Conservation (phyloP, 1,140 invertebrate genomes). For the Sycophaga agraensis region DNA sequence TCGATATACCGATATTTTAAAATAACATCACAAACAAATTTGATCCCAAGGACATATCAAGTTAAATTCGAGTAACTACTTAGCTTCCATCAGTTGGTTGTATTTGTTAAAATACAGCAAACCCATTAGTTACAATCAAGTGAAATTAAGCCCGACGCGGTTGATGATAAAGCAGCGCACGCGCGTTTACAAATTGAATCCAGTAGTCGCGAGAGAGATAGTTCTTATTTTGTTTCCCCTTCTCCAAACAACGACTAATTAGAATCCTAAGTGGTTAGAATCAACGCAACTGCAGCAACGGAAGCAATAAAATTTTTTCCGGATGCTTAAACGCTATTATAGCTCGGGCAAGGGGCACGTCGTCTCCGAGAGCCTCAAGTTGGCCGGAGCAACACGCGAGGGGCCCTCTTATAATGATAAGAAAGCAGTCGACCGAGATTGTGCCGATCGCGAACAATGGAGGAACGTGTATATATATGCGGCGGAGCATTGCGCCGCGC, state of each 20-base stretch:
- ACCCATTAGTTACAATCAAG: neutral
- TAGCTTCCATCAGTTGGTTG: too few species aligned
- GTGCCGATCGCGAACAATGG: neutral
- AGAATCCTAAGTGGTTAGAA: neutral
- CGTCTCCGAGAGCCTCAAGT: neutral
- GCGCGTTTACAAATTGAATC: neutral
- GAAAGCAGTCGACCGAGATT: neutral
- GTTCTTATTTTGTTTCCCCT: too few species aligned
- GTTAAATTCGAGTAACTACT: too few species aligned
- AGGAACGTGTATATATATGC: neutral
- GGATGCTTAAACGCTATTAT: too few species aligned
- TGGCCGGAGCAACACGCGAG: neutral
- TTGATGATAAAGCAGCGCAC: too few species aligned
- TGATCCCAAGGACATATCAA: too few species aligned
- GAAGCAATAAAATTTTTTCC: conserved; percentile 16
- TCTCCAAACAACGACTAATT: conserved; percentile 14
- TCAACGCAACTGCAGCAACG: neutral
- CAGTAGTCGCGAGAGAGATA: neutral
- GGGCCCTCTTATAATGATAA: conserved; percentile 5
- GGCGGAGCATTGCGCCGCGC: too few species aligned
- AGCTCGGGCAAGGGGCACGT: neutral
- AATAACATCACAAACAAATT: too few species aligned
- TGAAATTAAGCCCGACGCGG: too few species aligned
- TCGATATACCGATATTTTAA: too few species aligned
- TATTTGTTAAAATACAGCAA: neutral